phyloP scores from a whole-genome alignment of 2,113 vertebrate genomes.

The Ceratotherium simum region DNA sequence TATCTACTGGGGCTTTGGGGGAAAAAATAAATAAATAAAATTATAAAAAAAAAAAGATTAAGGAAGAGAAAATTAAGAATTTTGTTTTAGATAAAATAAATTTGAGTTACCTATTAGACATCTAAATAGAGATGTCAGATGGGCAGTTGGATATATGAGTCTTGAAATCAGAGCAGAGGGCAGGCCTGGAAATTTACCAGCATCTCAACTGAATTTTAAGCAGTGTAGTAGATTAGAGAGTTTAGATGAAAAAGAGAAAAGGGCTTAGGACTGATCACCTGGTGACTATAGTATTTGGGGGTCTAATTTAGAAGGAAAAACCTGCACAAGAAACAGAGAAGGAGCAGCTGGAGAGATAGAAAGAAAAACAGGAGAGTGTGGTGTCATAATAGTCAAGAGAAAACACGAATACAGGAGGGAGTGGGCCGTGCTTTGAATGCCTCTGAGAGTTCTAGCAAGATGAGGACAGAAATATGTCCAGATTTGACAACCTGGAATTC shows the following conservation, averaged over 20 bases:
- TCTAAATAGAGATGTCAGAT: not conserved
- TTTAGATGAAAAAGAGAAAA: not conserved
- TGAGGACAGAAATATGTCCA: not conserved
- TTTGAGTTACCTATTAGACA: not conserved
- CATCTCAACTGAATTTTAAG: not conserved
- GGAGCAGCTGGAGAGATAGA: not conserved
- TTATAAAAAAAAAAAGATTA: no score
- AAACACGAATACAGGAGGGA: not conserved
- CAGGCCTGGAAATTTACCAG: not conserved
- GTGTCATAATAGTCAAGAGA: not conserved
- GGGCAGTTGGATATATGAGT: not conserved
- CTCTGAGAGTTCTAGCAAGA: not conserved
- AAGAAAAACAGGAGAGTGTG: not conserved
- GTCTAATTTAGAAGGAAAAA: slow-evolving; percentile 21
- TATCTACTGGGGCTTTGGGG: no score
- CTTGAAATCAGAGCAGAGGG: not conserved
- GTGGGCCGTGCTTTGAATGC: not conserved
- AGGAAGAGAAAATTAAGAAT: not conserved
- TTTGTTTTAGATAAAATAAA: not conserved
- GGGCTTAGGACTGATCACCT: not conserved
- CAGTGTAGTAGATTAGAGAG: not conserved
- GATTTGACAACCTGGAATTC: not conserved
- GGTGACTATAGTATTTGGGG: not conserved
- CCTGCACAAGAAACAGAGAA: not conserved
- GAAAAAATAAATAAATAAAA: no score